These are phyloP conservation scores for Pantelozetes paolii DNA, from an alignment of 2,888 invertebrate species.

Conservation along the genomic window DNA sequence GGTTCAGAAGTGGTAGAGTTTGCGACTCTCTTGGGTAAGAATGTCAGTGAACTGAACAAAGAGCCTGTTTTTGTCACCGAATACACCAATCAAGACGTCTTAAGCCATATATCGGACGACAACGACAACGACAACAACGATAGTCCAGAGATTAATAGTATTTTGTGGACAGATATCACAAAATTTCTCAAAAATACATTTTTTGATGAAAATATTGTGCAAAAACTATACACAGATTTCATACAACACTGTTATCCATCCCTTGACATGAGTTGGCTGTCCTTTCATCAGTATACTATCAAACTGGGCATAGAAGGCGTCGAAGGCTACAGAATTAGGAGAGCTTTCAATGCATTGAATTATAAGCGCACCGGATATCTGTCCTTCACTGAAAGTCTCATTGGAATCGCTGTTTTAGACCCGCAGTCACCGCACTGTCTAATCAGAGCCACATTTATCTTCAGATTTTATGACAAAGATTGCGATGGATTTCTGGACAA, in stretches of 20 bases:
- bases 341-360: conserved; percentile 4
- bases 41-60: background rate
- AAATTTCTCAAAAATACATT: background rate
- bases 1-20: background rate
- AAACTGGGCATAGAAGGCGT: background rate
- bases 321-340: background rate
- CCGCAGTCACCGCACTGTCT: background rate
- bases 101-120: background rate
- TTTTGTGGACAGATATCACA: background rate
- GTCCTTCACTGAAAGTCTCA: conserved; percentile 13
- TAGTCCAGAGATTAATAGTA: background rate
- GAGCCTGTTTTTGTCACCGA: background rate
- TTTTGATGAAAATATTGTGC: background rate
- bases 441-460: conserved; percentile 15
- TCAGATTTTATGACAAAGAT: conserved; percentile 35
- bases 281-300: conserved; percentile 21
- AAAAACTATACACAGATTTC: conserved; percentile 34
- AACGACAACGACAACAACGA: too few species aligned
- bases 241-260: conserved; percentile 38
- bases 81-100: background rate
- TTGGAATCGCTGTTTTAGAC: conserved; percentile 25
- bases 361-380: conserved; percentile 17
- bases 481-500: background rate
- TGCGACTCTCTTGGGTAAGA: background rate
- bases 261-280: conserved; percentile 19